Evolutionary conservation across 1,140 invertebrate genomes (phyloP).

Genomic region (Dendrolimus kikuchii): DNA sequence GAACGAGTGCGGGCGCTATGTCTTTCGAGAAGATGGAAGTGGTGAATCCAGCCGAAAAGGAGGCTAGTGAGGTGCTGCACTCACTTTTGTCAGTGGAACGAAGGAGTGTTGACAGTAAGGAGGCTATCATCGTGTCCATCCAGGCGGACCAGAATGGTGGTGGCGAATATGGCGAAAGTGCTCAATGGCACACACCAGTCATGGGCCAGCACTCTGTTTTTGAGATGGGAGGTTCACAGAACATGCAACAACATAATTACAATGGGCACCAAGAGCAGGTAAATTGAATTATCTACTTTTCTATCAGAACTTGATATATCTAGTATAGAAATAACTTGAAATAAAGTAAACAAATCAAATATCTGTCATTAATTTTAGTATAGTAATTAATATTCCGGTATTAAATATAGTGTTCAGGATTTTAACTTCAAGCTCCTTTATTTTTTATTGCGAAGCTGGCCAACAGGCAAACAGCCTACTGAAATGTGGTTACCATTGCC

Average conservation of each 20-base stretch:
- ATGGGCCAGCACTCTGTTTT: constrained; percentile 70
- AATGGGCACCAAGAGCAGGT: constrained; percentile 67
- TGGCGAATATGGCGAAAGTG: constrained; percentile 66
- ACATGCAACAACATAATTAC: constrained; percentile 60
- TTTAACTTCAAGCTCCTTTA: no score
- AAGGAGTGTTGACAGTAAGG: constrained; percentile 70
- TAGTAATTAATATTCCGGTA: no score
- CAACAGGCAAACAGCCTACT: no score
- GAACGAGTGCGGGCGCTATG: constrained; percentile 42
- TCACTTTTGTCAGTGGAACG: constrained; percentile 76
- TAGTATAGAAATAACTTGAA: no score
- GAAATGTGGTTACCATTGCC: no score
- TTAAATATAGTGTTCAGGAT: no score
- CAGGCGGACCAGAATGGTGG: constrained; percentile 56
- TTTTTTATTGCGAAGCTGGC: no score
- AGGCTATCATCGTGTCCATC: constrained; percentile 68
- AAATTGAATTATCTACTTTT: constrained; percentile 1
- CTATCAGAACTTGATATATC: no score
- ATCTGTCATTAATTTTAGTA: no score
- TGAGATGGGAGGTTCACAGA: constrained; percentile 50
- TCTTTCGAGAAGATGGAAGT: constrained; percentile 71
- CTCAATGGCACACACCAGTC: constrained; percentile 75
- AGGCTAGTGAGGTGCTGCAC: constrained; percentile 78
- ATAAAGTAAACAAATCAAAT: no score
- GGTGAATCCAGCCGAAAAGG: constrained; percentile 74